Base-by-base conservation (phyloP, 2,113 vertebrate species). In the Crotophaga sulcirostris region DNA sequence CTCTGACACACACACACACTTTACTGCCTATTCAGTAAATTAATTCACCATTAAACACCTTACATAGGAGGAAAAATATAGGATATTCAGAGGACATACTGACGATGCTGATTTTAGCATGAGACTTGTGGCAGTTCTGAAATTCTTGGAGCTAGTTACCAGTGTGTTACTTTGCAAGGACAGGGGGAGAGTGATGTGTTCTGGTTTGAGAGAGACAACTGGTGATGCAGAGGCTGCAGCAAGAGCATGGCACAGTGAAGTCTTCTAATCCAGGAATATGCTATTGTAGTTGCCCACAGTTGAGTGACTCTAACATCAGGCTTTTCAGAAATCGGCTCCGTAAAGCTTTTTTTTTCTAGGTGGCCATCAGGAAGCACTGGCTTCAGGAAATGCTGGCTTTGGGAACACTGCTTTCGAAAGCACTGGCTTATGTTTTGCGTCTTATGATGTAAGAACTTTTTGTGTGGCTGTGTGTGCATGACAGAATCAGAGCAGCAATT, bases 401-500 rank as follows among this genome's bases (percentile, higher is more conserved):
- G 60, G 56, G 91, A 89, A 64, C 10, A 24, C 9, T 68, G 38
- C 26, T 67, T 97, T 85, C 68, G 74, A 75, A 87, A 94, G 73
- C n/a, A 79, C 36, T 87, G 74, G 45, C 79, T 84, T 25, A 16
- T 56, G 19, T n/a, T 94, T 95, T 85, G 34, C 36, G 73, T 91
- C 38, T 72, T 76, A 55, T 82, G 70, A 54, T 93, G 29, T 67
- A 74, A 70, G 51, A 80, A 62, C 13, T 12, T 66, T 79, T n/a
- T 74, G 23, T 62, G 33, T 67, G 70, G 62, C 23, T 73, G 20
- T 44, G 9, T 3, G 2, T 59, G 60, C 40, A 19, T 38, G 77
- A 78, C 34, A 94, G 77, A 96, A 93, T 68, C 34, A 90, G 38
- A 93, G 64, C 78, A 87, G n/a, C 5, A 51, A 34, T 74, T 87